These are phyloP conservation scores for Congeria kusceri DNA, from an alignment of 2,888 invertebrate genomes.

Conservation along the genomic window DNA sequence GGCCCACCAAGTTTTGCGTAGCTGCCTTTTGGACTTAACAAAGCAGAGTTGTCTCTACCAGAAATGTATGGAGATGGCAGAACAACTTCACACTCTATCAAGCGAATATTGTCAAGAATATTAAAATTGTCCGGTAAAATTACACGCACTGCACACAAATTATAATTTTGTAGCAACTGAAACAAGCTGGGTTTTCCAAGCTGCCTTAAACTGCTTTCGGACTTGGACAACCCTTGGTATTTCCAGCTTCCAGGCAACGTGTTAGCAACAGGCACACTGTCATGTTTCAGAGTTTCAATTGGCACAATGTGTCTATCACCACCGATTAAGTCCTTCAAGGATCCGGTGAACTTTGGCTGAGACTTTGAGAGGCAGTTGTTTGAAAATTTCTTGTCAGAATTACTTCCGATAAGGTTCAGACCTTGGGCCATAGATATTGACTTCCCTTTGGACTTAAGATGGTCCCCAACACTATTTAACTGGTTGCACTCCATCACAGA, in stretches of 20 bases:
- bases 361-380: slow-evolving; percentile 49
- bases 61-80: slow-evolving; percentile 55
- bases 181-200: slow-evolving; percentile 70
- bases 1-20: slow-evolving; percentile 74
- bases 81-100: slow-evolving; percentile 65
- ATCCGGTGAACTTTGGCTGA: slow-evolving; percentile 60
- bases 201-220: slow-evolving; percentile 54
- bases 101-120: slow-evolving; percentile 58
- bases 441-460: slow-evolving; percentile 48
- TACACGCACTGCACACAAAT: slow-evolving; percentile 68
- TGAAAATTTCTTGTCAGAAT: slow-evolving; percentile 10
- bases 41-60: slow-evolving; percentile 25
- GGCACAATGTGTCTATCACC: slow-evolving; percentile 56
- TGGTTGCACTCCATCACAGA: slow-evolving; percentile 22
- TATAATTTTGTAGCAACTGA: slow-evolving; percentile 75
- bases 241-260: slow-evolving; percentile 55
- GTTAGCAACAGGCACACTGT: slow-evolving; percentile 33
- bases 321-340: slow-evolving; percentile 55
- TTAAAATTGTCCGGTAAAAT: slow-evolving; percentile 60
- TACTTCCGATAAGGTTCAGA: slow-evolving; percentile 47
- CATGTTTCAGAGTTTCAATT: slow-evolving; percentile 63
- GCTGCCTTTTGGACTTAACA: slow-evolving; percentile 67
- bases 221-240: slow-evolving; percentile 40
- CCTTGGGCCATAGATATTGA: slow-evolving; percentile 65
- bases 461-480: not conserved